These are phyloP conservation scores for Cactoblastis cactorum DNA, from an alignment of 2,888 invertebrate species.

Conservation along the genomic window DNA sequence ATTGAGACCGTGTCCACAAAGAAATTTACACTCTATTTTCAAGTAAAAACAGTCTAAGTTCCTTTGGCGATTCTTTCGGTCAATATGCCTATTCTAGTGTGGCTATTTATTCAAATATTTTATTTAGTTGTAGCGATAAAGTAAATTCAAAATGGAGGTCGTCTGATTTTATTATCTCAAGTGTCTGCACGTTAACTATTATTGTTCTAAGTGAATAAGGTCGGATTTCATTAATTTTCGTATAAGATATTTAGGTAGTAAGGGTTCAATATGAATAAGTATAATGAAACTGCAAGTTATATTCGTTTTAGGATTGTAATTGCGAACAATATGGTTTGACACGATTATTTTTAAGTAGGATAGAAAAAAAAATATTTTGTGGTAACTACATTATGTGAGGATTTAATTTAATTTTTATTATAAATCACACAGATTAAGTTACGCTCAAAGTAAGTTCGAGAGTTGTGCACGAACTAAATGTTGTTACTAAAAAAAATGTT, in stretches of 20 bases:
- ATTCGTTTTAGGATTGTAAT: too few relatives aligned
- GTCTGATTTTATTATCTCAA: conserved; percentile 40
- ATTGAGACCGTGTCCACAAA: conserved; percentile 22
- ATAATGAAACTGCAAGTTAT: too few relatives aligned
- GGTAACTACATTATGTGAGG: too few relatives aligned
- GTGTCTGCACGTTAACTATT: conserved; percentile 30
- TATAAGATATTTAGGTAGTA: background rate
- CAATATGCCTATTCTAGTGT: conserved; percentile 28
- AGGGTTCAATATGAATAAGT: too few relatives aligned
- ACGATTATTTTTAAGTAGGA: background rate
- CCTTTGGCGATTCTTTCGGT: background rate
- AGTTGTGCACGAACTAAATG: too few relatives aligned
- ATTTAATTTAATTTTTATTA: too few relatives aligned
- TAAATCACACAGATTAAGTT: too few relatives aligned
- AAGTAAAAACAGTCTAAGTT: conserved; percentile 17
- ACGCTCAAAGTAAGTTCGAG: too few relatives aligned
- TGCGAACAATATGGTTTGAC: too few relatives aligned
- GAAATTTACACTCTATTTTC: conserved; percentile 22
- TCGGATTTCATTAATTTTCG: conserved; percentile 14
- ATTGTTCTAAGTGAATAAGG: conserved; percentile 31
- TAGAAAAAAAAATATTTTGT: too few relatives aligned
- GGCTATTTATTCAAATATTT: conserved; percentile 55
- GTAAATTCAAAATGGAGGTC: conserved; percentile 61
- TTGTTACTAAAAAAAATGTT: too few relatives aligned
- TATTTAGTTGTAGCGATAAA: conserved; percentile 54